Percentiles rank a stretch among this genome's conserved stretches.
These are phyloP conservation scores for Dicerorhinus sumatrensis DNA, from an alignment of 2,113 vertebrate species.

Conservation along the genomic window DNA sequence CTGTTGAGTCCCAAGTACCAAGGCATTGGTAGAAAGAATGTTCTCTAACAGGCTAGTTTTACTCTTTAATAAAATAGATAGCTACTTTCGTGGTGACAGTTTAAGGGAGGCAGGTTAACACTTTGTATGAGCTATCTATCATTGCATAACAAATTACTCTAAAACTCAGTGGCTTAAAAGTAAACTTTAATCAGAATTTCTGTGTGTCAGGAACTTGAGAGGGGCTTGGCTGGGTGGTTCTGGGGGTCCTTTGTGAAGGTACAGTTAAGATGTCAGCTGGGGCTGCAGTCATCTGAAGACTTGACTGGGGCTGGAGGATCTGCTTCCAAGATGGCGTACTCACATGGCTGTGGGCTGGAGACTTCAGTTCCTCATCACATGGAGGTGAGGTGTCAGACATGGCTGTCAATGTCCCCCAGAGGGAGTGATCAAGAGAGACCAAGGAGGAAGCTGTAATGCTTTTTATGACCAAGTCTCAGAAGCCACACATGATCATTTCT, in stretches of 20 bases:
- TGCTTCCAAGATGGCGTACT: background rate
- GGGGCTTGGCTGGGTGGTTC: background rate
- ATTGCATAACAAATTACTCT: background rate
- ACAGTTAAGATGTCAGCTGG: background rate
- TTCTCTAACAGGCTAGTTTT: background rate
- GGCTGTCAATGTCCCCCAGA: too few relatives aligned
- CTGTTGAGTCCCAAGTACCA: background rate
- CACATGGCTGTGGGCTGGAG: background rate
- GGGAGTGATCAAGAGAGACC: background rate
- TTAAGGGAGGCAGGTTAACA: background rate
- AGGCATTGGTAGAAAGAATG: background rate
- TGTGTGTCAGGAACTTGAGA: background rate
- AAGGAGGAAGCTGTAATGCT: background rate
- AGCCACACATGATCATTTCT: background rate
- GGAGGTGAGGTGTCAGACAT: background rate
- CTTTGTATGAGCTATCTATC: background rate
- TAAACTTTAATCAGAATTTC: background rate
- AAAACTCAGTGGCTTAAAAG: background rate
- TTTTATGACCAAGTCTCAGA: background rate
- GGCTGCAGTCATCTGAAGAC: background rate
- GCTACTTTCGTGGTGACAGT: background rate
- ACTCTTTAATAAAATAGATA: background rate
- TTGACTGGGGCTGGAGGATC: background rate
- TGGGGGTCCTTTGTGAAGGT: background rate
- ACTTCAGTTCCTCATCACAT: background rate